Evolutionary conservation across 2,888 invertebrate species (phyloP), one percentile per base, ranked within the genome.

Genomic region (Cotesia congregata): DNA sequence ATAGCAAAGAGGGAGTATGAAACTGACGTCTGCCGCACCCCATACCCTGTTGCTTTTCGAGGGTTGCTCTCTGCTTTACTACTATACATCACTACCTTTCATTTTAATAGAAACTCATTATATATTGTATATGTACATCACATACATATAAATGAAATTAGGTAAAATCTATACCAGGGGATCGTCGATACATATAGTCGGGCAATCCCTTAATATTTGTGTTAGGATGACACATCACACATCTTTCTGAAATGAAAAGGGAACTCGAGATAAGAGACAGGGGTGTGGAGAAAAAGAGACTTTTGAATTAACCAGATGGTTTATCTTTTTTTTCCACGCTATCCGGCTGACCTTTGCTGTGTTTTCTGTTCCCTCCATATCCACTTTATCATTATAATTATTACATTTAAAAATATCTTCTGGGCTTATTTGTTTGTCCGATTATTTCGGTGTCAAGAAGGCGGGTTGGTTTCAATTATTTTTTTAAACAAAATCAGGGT

Each of bases 401-500:
- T 30, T 30, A 30, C 30, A 30, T 50, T 50, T 50, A 50, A 50
- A 50, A 50, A 50, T 50, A 50, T 50, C 50, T 50, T 30, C 30
- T 30, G 30, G 30, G 30, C 30, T 30, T 12, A 12, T 50, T 50
- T 50, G 12, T 50, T 50, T 50, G 50, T 50, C 50, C 50, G 12
- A 20, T 64, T 64, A 6, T 64, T 64, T 64, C 50, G 6, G 50
- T 12, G 50, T 50, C 7, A 50, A 50, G 50, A 12, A 50, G 4
- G 12, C 12, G 50, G 7, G 3, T 30, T 30, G 30, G 30, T 30
- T 50, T 50, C 2, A 50, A 50, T 50, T 50, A 12, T 50, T 50
- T 50, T 50, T 50, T 64, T 15, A 72, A 38, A 72, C 62, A 72
- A 61, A 50, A 12, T 50, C 50, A 2, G 50, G 50, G 50, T 50